Conservation (phyloP, 2,113 vertebrate genomes). For the Limnothrissa miodon region DNA sequence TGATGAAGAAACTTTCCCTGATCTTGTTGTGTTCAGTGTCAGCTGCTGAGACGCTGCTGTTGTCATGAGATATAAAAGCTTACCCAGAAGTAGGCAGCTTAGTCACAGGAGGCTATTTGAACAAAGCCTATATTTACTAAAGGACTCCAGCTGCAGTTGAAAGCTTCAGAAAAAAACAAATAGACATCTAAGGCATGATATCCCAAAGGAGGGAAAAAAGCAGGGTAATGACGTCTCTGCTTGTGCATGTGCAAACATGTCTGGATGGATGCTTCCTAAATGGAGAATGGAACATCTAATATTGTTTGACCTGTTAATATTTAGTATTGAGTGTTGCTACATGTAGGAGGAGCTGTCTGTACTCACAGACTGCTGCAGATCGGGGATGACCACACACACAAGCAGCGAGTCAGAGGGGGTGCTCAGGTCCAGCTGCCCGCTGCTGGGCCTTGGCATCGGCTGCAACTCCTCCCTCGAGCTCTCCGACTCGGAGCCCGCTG, state of each 20-base stretch:
- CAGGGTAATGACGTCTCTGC: background rate
- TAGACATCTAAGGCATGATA: background rate
- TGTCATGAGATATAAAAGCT: background rate
- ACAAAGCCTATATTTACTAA: background rate
- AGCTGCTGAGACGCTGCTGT: background rate
- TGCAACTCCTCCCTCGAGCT: constrained; percentile 79
- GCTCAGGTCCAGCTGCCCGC: constrained; percentile 61
- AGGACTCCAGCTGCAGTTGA: background rate
- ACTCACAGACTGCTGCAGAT: constrained; percentile 85
- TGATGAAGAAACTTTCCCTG: background rate
- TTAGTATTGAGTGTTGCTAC: background rate
- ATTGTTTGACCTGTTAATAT: background rate
- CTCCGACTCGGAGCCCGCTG: constrained; percentile 78
- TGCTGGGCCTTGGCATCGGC: constrained; percentile 62
- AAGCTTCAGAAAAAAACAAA: background rate
- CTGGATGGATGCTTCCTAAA: background rate
- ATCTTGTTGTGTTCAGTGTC: background rate
- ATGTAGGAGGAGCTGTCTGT: background rate
- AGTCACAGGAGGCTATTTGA: background rate
- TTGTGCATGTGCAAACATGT: background rate
- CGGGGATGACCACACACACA: constrained; percentile 79
- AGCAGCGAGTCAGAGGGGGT: constrained; percentile 66
- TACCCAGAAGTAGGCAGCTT: background rate
- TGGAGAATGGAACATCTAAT: too few species aligned
- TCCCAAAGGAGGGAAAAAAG: background rate